A percentile compares a stretch with the other conserved stretches of the same genome.
These are phyloP conservation scores for Aphelinus atriplicis DNA, from an alignment of 1,140 invertebrate genomes.

Conservation along the genomic window DNA sequence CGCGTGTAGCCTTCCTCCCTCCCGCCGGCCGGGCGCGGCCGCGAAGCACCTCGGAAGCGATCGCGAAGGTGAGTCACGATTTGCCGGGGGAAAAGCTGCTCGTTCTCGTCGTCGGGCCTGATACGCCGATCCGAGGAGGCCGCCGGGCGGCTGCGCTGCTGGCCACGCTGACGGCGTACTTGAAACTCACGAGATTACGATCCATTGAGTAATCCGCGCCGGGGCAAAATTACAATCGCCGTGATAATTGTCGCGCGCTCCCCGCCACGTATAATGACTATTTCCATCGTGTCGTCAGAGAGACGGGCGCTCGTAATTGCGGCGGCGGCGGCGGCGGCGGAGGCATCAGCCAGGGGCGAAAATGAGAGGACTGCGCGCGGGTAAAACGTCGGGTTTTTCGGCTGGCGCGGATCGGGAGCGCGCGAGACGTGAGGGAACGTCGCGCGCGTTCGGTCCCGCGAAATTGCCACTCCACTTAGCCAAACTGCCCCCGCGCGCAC, in stretches of 20 bases:
- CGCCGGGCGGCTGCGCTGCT: too few species aligned
- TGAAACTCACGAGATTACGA: slow-evolving; percentile 64
- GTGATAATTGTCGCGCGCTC: slow-evolving; percentile 63
- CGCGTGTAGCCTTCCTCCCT: not conserved
- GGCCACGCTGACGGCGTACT: slow-evolving; percentile 52
- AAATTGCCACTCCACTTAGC: slow-evolving; percentile 29
- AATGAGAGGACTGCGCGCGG: slow-evolving; percentile 18
- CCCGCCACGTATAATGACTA: slow-evolving; percentile 58
- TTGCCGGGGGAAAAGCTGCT: too few species aligned
- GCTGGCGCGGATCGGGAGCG: too few species aligned
- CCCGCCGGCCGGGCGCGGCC: not conserved
- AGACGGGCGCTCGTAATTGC: slow-evolving; percentile 54
- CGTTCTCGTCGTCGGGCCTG: not conserved
- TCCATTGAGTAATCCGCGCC: slow-evolving; percentile 64
- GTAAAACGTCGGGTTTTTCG: not conserved
- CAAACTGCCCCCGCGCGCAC: slow-evolving; percentile 12
- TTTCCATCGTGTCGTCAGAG: slow-evolving; percentile 63
- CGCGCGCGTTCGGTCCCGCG: slow-evolving; percentile 2
- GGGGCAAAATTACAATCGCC: slow-evolving; percentile 64
- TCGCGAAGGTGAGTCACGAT: too few species aligned
- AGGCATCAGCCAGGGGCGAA: too few species aligned
- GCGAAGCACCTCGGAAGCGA: not conserved
- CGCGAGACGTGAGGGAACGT: slow-evolving; percentile 30
- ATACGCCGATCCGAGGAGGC: not conserved
- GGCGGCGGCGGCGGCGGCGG: slow-evolving; percentile 34